Evolutionary conservation across 1,140 invertebrate species (phyloP).

Genomic region (Aphelinus atriplicis): DNA sequence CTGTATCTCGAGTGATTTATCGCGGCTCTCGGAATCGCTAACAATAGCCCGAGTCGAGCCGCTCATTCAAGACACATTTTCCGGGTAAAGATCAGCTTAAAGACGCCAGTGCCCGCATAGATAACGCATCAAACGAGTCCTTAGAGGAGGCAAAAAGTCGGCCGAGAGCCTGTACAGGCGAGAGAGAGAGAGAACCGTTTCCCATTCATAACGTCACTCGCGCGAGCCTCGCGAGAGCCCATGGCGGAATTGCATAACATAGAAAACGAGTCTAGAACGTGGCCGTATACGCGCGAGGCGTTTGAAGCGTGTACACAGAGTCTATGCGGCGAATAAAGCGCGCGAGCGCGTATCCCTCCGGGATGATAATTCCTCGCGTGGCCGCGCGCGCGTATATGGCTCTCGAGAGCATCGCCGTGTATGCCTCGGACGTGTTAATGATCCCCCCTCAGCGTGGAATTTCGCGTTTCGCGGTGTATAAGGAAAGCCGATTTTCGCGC

Average conservation of each 20-base stretch:
- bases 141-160: no score
- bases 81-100: no score
- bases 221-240: not conserved
- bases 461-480: constrained; percentile 41
- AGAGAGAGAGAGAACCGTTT: constrained; percentile 14
- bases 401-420: not conserved
- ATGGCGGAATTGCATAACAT: constrained; percentile 31
- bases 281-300: no score
- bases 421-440: constrained; percentile 18
- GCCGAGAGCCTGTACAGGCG: not conserved
- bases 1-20: no score
- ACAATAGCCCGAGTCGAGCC: no score
- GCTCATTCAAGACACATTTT: no score
- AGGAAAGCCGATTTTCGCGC: constrained; percentile 22
- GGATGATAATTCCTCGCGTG: not conserved
- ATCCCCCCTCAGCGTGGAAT: constrained; percentile 33
- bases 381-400: not conserved
- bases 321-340: constrained; percentile 16
- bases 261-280: not conserved
- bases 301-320: no score
- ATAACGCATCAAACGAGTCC: no score
- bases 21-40: no score
- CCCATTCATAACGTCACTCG: constrained; percentile 32
- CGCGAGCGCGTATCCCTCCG: constrained; percentile 1
- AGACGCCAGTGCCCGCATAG: no score